These are phyloP conservation scores for Battus philenor DNA, from an alignment of 1,140 invertebrate species.

Conservation along the genomic window DNA sequence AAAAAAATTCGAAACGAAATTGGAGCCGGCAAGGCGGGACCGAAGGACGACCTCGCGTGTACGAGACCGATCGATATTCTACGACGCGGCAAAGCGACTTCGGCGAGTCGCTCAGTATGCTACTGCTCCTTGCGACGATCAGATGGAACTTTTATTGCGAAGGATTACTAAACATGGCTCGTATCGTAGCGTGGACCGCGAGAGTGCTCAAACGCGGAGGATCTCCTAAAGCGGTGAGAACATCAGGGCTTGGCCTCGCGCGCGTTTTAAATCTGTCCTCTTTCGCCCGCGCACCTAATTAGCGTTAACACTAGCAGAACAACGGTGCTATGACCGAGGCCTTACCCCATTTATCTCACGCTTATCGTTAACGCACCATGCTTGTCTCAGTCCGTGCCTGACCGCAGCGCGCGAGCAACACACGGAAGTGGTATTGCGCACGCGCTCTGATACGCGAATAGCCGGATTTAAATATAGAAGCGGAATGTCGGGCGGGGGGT, in stretches of 20 bases:
- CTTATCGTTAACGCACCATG: slow-evolving; percentile 59
- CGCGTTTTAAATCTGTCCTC: neutral
- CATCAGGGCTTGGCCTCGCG: neutral
- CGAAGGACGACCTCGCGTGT: slow-evolving; percentile 72
- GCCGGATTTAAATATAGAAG: slow-evolving; percentile 65
- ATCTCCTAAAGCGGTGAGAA: slow-evolving; percentile 64
- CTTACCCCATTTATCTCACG: slow-evolving; percentile 56
- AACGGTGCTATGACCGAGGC: slow-evolving; percentile 2
- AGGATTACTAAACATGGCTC: slow-evolving; percentile 22
- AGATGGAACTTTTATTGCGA: slow-evolving; percentile 31
- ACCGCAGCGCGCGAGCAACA: slow-evolving; percentile 65
- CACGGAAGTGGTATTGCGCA: slow-evolving; percentile 69
- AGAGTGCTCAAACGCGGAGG: slow-evolving; percentile 64
- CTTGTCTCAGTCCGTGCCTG: slow-evolving; percentile 61
- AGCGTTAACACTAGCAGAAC: neutral
- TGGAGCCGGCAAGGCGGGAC: slow-evolving; percentile 63
- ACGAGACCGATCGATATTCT: slow-evolving; percentile 59
- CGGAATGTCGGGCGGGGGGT: slow-evolving; percentile 75
- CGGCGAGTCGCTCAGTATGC: slow-evolving; percentile 47
- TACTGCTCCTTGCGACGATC: slow-evolving; percentile 44
- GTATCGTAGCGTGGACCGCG: slow-evolving; percentile 55
- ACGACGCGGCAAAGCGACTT: slow-evolving; percentile 38
- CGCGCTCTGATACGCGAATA: slow-evolving; percentile 65
- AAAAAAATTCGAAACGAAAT: slow-evolving; percentile 16
- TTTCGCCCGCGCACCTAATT: slow-evolving; percentile 2